Percentiles rank a stretch among this genome's conserved stretches.
phyloP scores from a whole-genome alignment of 2,797 vertebrate genomes.

The Argyrosomus regius region DNA sequence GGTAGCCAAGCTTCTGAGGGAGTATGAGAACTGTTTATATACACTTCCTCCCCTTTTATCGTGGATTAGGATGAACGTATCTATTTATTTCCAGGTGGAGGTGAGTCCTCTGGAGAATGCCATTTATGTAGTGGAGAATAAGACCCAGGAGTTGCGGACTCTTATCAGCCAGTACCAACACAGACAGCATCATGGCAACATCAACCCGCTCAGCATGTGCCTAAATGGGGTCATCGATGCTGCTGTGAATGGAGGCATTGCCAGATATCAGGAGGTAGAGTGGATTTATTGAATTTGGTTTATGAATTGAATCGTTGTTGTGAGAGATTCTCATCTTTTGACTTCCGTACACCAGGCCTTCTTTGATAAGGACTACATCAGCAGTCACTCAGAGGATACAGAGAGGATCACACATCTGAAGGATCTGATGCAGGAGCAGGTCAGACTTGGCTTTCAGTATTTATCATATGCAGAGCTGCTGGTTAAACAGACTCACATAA shows the following conservation, averaged over 20 bases:
- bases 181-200: constrained; percentile 96
- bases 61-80: not conserved
- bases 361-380: constrained; percentile 99
- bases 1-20: not conserved
- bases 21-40: constrained; percentile 5
- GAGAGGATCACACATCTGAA: constrained; percentile 98
- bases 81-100: constrained; percentile 88
- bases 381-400: constrained; percentile 94
- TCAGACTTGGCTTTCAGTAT: constrained; percentile 59
- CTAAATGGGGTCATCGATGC: constrained; percentile 99
- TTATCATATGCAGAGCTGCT: not conserved
- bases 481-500: not conserved
- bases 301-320: not conserved
- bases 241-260: constrained; percentile 97
- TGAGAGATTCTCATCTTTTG: constrained; percentile 29
- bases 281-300: not conserved
- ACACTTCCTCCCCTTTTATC: not conserved
- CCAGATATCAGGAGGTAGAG: constrained; percentile 97
- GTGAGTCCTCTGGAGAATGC: constrained; percentile 98
- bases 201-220: constrained; percentile 99
- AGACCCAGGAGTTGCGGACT: constrained; percentile 96
- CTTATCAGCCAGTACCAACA: constrained; percentile 99
- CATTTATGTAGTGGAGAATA: constrained; percentile 99
- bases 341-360: constrained; percentile 88
- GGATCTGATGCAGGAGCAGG: constrained; percentile 99